Evolutionary conservation across 2,888 invertebrate species (phyloP), one percentile per base, ranked within the genome.

Genomic region (Neoitamus cyanurus): DNA sequence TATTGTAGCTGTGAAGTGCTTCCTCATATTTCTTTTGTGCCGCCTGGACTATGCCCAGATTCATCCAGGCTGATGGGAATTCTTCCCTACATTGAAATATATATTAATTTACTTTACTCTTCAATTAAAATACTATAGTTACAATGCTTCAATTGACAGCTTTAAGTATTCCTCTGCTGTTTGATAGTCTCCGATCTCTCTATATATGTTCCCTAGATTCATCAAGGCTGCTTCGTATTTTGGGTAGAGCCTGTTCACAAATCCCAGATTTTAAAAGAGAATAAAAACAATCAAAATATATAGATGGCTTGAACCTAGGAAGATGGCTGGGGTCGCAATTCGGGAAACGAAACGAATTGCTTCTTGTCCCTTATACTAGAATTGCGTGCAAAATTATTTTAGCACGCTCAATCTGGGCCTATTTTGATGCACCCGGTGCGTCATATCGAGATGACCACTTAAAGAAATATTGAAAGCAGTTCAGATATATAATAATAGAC

Each of bases 11-110:
- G 20, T 90, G 89, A 88, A 96, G 94, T 0, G 98, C 96, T 88
- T 96, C 95, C 1, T 93, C 90, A 86, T 93, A 93, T 85, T 95
- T 93, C 87, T 94, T 94, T 78, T 95, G 92, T 48, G 94, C 94
- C 0, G 97, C 95, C 87, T 97, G 93, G 36, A 98, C 96, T 87
- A 99, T 98, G 15, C 98, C 99, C 83, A 99, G 92, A 92, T 99
- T 99, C 98, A 99, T 99, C 98, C 98, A 99, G 0, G 98, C 99
- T 0, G 98, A 96, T 1, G 98, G 96, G 92, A 98, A 99, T 89
- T 96, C 95, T 37, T 95, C 93, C 88, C 97, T 96, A 89, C 11
- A 77, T 84, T 90, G 89, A 70, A 85, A 85, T 11, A 7, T 4
- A 75, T 73, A 46, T 75, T 36, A 58, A 58, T 31, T 58, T 11